Evolutionary conservation across 2,113 vertebrate genomes (phyloP).

Genomic region (Engraulis encrasicolus): DNA sequence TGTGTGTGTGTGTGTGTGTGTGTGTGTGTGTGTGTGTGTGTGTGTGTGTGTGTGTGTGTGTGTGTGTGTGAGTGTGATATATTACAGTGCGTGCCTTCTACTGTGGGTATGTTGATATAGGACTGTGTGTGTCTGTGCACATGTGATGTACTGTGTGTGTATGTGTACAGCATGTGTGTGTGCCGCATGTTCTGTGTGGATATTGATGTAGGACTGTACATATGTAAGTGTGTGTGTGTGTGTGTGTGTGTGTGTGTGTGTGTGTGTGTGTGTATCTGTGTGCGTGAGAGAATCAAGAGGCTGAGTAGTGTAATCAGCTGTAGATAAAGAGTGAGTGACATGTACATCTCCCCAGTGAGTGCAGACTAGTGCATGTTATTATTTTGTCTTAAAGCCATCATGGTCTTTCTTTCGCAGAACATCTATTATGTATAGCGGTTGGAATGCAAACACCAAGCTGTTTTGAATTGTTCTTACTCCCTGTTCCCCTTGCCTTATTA

Average conservation of each 20-base stretch:
- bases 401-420: constrained; percentile 45
- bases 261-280: not conserved
- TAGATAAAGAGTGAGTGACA: not conserved
- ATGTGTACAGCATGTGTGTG: constrained; percentile 12
- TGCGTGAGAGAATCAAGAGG: not conserved
- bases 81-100: too few species aligned
- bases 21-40: constrained; percentile 21
- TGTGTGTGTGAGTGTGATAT: too few species aligned
- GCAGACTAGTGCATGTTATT: constrained; percentile 7
- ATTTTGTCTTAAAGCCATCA: constrained; percentile 7
- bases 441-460: constrained; percentile 49
- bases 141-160: too few species aligned
- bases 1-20: not conserved
- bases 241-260: constrained; percentile 11
- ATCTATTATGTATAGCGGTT: constrained; percentile 55
- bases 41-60: not conserved
- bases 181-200: too few species aligned
- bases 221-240: too few species aligned
- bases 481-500: not conserved
- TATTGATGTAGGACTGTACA: too few species aligned
- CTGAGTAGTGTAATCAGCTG: not conserved
- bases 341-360: not conserved
- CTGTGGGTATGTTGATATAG: too few species aligned
- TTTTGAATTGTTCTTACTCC: not conserved
- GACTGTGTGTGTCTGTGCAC: too few species aligned